Evolutionary conservation across 2,888 invertebrate species (phyloP), one percentile per base, ranked within the genome.

Genomic region (Athripsodes cinereus): DNA sequence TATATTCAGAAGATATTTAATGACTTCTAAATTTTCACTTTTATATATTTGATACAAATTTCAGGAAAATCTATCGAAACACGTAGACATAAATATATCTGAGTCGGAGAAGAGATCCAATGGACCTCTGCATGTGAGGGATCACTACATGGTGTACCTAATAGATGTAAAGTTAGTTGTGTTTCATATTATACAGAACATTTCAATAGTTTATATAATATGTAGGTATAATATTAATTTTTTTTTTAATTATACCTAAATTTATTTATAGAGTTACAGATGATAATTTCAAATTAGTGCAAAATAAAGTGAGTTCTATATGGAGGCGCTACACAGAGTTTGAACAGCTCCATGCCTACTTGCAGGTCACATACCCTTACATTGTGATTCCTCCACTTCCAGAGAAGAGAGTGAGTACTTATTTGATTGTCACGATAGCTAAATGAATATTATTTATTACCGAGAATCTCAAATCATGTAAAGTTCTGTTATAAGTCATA

Each of bases 321-420:
- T 89, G 89, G 88, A 76, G 92, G 65, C 74, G 92, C 31, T 92
- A 92, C 69, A 90, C 89, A 49, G 92, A 92, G 71, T 92, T 92
- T 76, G 91, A 91, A 70, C 83, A 89, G 65, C 80, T 92, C 52
- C 80, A 87, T 65, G 84, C 86, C 65, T 90, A 90, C 68, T 74
- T 92, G 59, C 87, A 87, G 68, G 80, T 87, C 26, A 85, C 84
- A 31, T 91, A 90, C 73, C 88, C 90, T n/a, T 86, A 86, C 69
- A 80, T 88, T 52, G 85, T 92, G 13, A 79, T 91, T 66, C 91
- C 92, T 20, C 89, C 91, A 1, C 71, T 92, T 56, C 92, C 92
- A 1, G 92, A 92, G 66, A 92, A 92, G 70, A 77, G 83, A 69
- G 85, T 79, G 65, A 71, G 69, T 65, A 13, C 52, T 40, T 40